Evolutionary conservation across 2,797 vertebrate species (phyloP), one percentile per base, ranked within the genome.

Genomic region (Pseudochromis fuscus): DNA sequence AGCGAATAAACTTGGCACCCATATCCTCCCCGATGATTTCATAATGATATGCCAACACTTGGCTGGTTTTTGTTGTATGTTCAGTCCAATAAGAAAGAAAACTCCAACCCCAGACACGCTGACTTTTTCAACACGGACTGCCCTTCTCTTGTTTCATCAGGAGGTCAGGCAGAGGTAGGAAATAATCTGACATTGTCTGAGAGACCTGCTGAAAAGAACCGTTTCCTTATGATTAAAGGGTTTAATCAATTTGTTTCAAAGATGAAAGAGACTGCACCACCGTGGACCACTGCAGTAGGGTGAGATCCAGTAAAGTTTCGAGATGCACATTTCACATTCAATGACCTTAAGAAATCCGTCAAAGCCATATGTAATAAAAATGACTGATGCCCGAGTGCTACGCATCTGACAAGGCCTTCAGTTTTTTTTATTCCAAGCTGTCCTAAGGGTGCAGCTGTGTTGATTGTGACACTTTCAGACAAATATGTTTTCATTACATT

Each of bases 401-500:
- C 60, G 48, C 63, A 80, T 77, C 71, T 71, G 89, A 89, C 85
- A 85, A 79, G 77, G 72, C 67, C 75, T 77, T 78, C 81, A 59
- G 40, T 61, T 79, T 77, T 71, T 64, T 69, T 49, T 70, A 23
- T 11, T 0, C 73, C 37, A 25, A 56, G 67, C 53, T 78, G 74
- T 85, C 80, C 83, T 80, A 24, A 77, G 84, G 88, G 68, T 51
- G 33, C 83, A 84, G 84, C 81, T 70, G 78, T 79, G 77, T 83
- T 80, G 85, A 86, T 77, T 75, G 65, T 87, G 90, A 91, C 80
- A 87, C 83, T 81, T 77, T 81, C 65, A 84, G 85, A 89, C 85
- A 87, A 85, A 91, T 86, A 82, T 83, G 79, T 88, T 91, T 89
- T 87, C 77, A 87, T 91, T 81, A 86, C 65, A 78, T 90, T 88